Evolutionary conservation across 2,797 vertebrate genomes (phyloP), one percentile per base, ranked within the genome.

Genomic region (Galaxias olidus): DNA sequence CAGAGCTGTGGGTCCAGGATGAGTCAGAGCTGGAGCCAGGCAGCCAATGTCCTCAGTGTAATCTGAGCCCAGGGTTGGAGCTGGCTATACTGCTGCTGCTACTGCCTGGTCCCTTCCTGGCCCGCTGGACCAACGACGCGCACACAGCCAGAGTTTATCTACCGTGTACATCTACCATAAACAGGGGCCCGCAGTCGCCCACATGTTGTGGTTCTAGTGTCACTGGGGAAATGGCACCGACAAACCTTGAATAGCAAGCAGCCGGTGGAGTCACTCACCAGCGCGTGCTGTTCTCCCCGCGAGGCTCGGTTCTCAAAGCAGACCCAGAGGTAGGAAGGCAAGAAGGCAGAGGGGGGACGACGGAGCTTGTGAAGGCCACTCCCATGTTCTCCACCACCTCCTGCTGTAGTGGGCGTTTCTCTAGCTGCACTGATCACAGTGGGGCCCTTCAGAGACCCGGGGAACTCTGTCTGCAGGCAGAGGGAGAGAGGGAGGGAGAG

Each of bases 381-480:
- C 78, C 61, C 63, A 69, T 82, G 79, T 82, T 83, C 77, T 67
- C 59, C 17, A 59, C 61, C 61, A 59, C 67, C 61, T 64, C 51
- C 69, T 71, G 67, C 70, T 62, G 59, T 72, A 79, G 80, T 69
- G 54, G 55, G 45, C 63, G 66, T 69, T n/a, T 70, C 63, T 48
- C 62, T 79, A 72, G 76, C 78, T 82, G 80, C 66, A 63, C 74
- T 83, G 68, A 83, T 79, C 68, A 80, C 63, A 5, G 65, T 43
- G 47, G 50, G 71, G 60, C 76, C 79, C 83, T 72, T 69, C 61
- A 71, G 71, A 52, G 66, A 73, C 60, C 63, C 64, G 30, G 30
- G 30, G 30, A 30, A 30, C 30, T 30, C 30, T 30, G 6, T 30
- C 30, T 6, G 30, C 30, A 30, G 6, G 30, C 30, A 30, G 30